These are phyloP conservation scores for Drepanosiphum platanoidis DNA, from an alignment of 2,888 invertebrate genomes.

Conservation along the genomic window DNA sequence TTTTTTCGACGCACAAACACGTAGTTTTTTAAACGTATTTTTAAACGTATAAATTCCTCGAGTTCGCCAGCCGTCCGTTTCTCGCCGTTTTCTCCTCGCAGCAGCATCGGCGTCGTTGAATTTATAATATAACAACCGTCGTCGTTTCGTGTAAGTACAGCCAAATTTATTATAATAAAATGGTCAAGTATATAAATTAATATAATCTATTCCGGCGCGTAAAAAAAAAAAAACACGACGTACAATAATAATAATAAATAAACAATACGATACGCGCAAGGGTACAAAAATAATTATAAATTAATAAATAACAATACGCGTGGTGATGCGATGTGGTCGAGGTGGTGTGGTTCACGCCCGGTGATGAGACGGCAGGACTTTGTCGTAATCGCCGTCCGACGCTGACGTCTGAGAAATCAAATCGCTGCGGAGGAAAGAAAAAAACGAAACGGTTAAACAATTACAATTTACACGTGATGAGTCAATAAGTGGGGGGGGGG, in stretches of 20 bases:
- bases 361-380: conserved; percentile 41
- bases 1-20: too few relatives aligned
- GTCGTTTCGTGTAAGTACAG: too few relatives aligned
- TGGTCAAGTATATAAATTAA: not conserved
- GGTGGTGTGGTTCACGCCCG: not conserved
- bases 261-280: not conserved
- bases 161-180: conserved; percentile 20
- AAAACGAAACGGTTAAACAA: not conserved
- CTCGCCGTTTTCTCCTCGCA: too few relatives aligned
- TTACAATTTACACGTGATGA: too few relatives aligned
- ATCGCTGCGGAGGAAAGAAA: conserved; percentile 23
- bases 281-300: conserved; percentile 39
- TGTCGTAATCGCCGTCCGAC: conserved; percentile 25
- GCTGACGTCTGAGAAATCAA: conserved; percentile 14
- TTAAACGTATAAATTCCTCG: too few relatives aligned
- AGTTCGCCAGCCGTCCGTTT: too few relatives aligned
- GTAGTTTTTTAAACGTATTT: too few relatives aligned
- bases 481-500: too few relatives aligned
- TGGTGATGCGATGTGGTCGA: too few relatives aligned
- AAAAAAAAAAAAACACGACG: not conserved
- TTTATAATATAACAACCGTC: too few relatives aligned
- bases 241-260: too few relatives aligned
- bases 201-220: not conserved
- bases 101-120: too few relatives aligned
- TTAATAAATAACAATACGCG: conserved; percentile 52